These are phyloP conservation scores for Lomographa bimaculata DNA, from an alignment of 2,888 invertebrate species.

Conservation along the genomic window DNA sequence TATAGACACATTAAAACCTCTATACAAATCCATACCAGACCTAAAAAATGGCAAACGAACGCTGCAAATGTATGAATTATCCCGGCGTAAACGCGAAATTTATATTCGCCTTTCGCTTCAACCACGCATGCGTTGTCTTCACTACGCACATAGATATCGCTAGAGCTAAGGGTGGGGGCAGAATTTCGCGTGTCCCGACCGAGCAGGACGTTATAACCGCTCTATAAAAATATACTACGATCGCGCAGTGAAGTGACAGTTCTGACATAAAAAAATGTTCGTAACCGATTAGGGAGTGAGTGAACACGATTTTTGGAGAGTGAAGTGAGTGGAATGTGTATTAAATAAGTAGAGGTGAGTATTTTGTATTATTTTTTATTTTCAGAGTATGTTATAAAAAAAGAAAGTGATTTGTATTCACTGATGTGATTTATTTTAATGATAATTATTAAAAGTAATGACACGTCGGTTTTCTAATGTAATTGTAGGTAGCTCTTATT, in stretches of 20 bases:
- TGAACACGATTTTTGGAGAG: constrained; percentile 11
- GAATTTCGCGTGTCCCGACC: constrained; percentile 15
- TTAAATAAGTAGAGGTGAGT: constrained; percentile 26
- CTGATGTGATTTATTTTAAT: too few relatives aligned
- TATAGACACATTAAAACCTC: too few relatives aligned
- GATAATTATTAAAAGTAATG: too few relatives aligned
- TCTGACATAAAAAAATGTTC: constrained; percentile 15
- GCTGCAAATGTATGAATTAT: constrained; percentile 35
- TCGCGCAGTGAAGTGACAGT: constrained; percentile 44
- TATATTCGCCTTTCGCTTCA: constrained; percentile 21
- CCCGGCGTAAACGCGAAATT: constrained; percentile 30
- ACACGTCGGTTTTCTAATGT: too few relatives aligned
- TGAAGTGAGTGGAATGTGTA: constrained; percentile 28
- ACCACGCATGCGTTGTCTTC: constrained; percentile 33
- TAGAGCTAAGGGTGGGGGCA: constrained; percentile 29
- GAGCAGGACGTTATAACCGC: constrained; percentile 32
- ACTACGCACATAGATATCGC: constrained; percentile 8
- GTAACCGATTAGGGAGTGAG: constrained; percentile 22
- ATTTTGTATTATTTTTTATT: neutral
- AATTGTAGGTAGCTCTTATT: too few relatives aligned
- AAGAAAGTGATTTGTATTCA: too few relatives aligned
- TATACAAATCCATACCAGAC: too few relatives aligned
- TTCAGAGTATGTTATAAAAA: too few relatives aligned
- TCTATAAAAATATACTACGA: constrained; percentile 17
- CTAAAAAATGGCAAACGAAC: constrained; percentile 3